Base-by-base conservation (phyloP, 2,797 vertebrate genomes). In the Oryzias sinensis region DNA sequence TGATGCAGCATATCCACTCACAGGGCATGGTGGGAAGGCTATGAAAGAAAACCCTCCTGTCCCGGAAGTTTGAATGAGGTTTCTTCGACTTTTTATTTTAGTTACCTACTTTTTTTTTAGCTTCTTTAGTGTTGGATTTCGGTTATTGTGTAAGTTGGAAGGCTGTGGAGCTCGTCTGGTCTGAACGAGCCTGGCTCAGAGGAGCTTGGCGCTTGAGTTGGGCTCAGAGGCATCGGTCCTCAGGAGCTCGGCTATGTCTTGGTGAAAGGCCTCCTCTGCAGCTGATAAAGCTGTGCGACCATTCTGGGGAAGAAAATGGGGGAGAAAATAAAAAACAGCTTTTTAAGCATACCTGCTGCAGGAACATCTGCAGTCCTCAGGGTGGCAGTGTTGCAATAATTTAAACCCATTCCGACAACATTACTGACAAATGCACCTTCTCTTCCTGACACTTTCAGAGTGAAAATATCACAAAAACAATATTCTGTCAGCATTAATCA, bases 221-320 rank as follows among this genome's bases (percentile, higher is more conserved):
- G 77, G 15, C 52, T 81, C 58, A 15, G 83, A 71, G 53, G 62
- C 5, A 1, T 81, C 54, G 70, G 86, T 70, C 70, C 87, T 91
- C 57, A 93, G 84, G 33, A 92, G 89, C 56, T 90, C 81, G 15
- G 89, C 17, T 18, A 93, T 83, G 13, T 93, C 92, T 33, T 82
- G 74, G 68, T 92, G 90, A 70, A 90, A 77, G 48, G 87, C 74
- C 65, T 70, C 83, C 14, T 80, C 76, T 6, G 92, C 91, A 59
- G 87, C 79, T 2, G 64, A 74, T 67, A 80, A 72, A 2, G 92
- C 92, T 6, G 86, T 90, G 59, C 90, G 86, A 51, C 87, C 89
- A 6, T 90, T 85, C 92, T 93, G 67, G 3, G 27, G 40, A 40
- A 33, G 22, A 20, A 58, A 54, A 56, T n/a, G 65, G 9, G 62